These are phyloP conservation scores for Bolinopsis microptera DNA, from an alignment of 37 sponge, comb jelly and placozoan genomes.

Conservation along the genomic window DNA sequence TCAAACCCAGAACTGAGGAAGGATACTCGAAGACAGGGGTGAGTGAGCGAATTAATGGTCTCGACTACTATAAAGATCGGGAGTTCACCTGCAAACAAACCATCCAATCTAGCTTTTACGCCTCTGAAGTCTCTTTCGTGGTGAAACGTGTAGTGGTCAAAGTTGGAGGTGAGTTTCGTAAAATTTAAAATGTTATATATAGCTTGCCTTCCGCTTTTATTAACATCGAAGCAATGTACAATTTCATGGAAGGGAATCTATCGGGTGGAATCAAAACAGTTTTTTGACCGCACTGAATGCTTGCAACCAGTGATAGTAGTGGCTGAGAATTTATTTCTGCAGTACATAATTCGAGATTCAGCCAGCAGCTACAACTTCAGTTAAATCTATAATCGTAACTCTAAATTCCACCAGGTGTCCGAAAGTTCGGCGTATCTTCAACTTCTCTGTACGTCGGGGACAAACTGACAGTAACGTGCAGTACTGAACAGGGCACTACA, in stretches of 20 bases:
- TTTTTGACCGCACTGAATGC: no score
- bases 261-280: no score
- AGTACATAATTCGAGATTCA: no score
- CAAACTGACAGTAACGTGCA: background rate
- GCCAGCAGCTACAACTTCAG: no score
- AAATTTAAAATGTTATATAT: no score
- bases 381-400: no score
- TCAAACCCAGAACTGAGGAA: background rate
- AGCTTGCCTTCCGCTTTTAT: no score
- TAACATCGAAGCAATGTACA: no score
- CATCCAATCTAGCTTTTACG: background rate
- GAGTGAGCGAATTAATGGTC: background rate
- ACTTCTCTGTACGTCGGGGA: background rate
- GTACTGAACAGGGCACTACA: background rate
- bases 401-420: background rate
- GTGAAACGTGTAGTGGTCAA: background rate
- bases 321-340: no score
- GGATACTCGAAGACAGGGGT: background rate
- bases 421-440: background rate
- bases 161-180: constrained; percentile 18
- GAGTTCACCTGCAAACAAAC: constrained; percentile 18
- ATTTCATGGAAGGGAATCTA: no score
- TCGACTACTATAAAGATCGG: background rate
- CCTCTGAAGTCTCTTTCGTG: background rate
- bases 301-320: no score